Conservation (phyloP, 2,113 vertebrate species). For the Albula glossodonta region DNA sequence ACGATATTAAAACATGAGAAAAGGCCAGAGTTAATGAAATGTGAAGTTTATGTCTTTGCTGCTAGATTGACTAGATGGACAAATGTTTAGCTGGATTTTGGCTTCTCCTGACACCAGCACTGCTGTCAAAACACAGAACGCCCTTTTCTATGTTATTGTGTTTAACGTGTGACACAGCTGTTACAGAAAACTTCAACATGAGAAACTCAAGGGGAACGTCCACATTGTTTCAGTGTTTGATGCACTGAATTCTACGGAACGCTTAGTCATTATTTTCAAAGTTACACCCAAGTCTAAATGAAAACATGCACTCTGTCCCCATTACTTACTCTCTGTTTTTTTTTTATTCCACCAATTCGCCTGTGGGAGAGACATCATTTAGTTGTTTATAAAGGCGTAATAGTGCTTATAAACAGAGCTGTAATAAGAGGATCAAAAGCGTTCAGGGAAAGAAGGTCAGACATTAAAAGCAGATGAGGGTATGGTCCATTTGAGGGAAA, state of each 20-base stretch:
- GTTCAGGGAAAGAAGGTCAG: background rate
- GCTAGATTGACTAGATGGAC: background rate
- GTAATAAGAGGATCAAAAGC: background rate
- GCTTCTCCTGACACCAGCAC: conserved; percentile 11
- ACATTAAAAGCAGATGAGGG: background rate
- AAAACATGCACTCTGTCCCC: background rate
- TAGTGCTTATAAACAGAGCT: background rate
- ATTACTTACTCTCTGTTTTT: background rate
- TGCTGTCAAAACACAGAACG: conserved; percentile 15
- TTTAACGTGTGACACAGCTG: background rate
- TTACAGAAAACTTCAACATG: conserved; percentile 15
- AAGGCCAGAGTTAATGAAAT: background rate
- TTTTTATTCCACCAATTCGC: background rate
- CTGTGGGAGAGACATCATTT: background rate
- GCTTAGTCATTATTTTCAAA: conserved; percentile 9
- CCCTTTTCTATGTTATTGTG: conserved; percentile 14
- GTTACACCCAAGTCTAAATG: conserved; percentile 14
- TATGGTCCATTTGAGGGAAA: background rate
- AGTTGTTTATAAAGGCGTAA: background rate
- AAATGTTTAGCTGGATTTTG: conserved; percentile 10
- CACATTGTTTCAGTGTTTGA: background rate
- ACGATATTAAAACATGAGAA: background rate
- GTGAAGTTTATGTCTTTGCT: background rate
- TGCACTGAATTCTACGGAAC: background rate
- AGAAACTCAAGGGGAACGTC: background rate